These are phyloP conservation scores for Caenorhabditis tropicalis DNA, from an alignment of 1,140 invertebrate genomes.

Conservation along the genomic window DNA sequence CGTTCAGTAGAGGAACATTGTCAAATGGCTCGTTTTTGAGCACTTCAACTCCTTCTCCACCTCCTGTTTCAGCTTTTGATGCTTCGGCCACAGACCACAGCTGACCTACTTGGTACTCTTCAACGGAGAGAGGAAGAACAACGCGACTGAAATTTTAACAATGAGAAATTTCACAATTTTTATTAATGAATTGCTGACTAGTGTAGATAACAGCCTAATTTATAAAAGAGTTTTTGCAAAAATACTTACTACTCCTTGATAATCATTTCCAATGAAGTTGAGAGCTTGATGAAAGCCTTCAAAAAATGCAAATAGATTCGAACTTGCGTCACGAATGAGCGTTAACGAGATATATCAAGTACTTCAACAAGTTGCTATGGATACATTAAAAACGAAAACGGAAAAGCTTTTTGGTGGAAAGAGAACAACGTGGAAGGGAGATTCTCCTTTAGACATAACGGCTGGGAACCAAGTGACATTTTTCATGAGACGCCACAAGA, in stretches of 20 bases:
- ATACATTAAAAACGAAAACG: neutral
- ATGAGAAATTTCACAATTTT: neutral
- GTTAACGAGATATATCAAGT: too few relatives aligned
- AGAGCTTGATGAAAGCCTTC: neutral
- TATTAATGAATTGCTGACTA: too few relatives aligned
- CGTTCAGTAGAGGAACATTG: conserved; percentile 84
- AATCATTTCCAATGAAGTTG: conserved; percentile 57
- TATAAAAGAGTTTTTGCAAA: neutral
- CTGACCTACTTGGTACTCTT: conserved; percentile 79
- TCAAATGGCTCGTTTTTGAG: conserved; percentile 93
- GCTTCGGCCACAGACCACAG: conserved; percentile 96
- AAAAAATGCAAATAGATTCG: neutral
- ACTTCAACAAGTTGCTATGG: neutral
- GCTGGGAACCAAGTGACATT: neutral
- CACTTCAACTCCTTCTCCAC: conserved; percentile 98
- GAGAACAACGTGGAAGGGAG: neutral
- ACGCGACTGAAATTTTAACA: conserved; percentile 63
- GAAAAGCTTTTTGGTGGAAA: neutral
- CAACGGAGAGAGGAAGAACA: conserved; percentile 70
- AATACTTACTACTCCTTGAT: conserved; percentile 70
- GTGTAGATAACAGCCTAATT: too few relatives aligned
- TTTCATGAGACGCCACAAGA: neutral
- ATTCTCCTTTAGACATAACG: neutral
- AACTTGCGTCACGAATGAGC: neutral
- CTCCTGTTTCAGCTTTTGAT: conserved; percentile 98